Evolutionary conservation across 2,113 vertebrate species (phyloP), one percentile per base, ranked within the genome.

Genomic region (Nesoenas mayeri): DNA sequence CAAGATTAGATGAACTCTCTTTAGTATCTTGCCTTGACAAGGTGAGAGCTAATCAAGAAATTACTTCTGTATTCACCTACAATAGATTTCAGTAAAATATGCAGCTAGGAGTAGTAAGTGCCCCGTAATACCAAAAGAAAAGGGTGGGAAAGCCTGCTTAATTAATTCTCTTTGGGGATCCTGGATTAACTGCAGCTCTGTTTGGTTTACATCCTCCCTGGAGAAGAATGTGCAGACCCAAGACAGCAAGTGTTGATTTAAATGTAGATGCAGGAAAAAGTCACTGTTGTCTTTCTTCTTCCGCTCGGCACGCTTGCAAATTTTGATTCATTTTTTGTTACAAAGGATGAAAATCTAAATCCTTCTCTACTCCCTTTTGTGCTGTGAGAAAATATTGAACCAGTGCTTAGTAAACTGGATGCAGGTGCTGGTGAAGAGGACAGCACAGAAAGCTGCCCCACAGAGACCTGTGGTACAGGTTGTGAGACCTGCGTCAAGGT

Each of bases 111-210:
- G 38, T 66, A 75, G 48, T 80, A 87, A 96, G 81, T 94, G 82
- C 72, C 64, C 83, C 95, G 89, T 96, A 80, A 94, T 93, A 93
- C n/a, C 57, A 83, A 89, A 75, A 91, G 90, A 89, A 97, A 89
- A 88, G 87, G 79, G 32, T 94, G 64, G 78, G 73, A 89, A 96
- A 92, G 25, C 48, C 48, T 95, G 50, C 54, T 72, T 88, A 85
- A 81, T 95, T 90, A 88, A 75, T 91, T 95, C 34, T 92, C 56
- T 62, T 56, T 5, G 6, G 89, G 93, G 89, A 96, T 88, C 53
- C 91, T 90, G 90, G 86, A 95, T 97, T 97, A 96, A 90, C 90
- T 93, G 82, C 71, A 84, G 58, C 54, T 95, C 61, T 95, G 79
- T 93, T 96, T 88, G 94, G 67, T 92, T 97, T 92, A 90, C 61